Evolutionary conservation across 1,140 invertebrate species (phyloP).

Genomic region (Argopecten irradians): DNA sequence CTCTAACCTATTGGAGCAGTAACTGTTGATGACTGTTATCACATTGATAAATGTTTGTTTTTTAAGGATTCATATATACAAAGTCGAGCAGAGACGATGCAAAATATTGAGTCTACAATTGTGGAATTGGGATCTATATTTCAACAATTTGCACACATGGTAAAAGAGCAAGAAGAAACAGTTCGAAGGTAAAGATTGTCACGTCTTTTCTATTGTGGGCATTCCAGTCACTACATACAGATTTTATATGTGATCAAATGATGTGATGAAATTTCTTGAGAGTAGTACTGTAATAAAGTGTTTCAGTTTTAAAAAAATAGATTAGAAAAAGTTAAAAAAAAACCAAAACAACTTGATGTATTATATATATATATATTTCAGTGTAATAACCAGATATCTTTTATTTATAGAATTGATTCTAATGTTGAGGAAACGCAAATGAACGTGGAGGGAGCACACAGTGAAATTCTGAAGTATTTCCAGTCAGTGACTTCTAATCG

Average conservation of each 20-base stretch:
- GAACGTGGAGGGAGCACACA: constrained; percentile 98
- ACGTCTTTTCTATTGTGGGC: too few relatives aligned
- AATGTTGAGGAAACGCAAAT: constrained; percentile 97
- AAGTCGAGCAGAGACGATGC: constrained; percentile 97
- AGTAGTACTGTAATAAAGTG: neutral
- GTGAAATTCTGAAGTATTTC: constrained; percentile 98
- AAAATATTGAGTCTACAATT: constrained; percentile 99
- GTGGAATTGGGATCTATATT: constrained; percentile 99
- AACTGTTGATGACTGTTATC: too few relatives aligned
- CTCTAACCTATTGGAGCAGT: too few relatives aligned
- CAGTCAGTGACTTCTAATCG: constrained; percentile 97
- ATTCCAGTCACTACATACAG: too few relatives aligned
- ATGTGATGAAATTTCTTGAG: too few relatives aligned
- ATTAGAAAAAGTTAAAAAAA: neutral
- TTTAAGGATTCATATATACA: constrained; percentile 90
- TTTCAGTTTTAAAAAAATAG: neutral
- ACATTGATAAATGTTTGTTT: constrained; percentile 47
- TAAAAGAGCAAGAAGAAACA: constrained; percentile 99
- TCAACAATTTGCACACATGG: constrained; percentile 98
- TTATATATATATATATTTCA: neutral
- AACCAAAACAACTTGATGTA: neutral
- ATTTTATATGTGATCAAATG: too few relatives aligned
- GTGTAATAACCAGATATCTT: constrained; percentile 23
- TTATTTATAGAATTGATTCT: constrained; percentile 89
- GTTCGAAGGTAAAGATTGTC: constrained; percentile 86